Conservation (phyloP, 2,113 vertebrate species). For the Sturnus vulgaris region DNA sequence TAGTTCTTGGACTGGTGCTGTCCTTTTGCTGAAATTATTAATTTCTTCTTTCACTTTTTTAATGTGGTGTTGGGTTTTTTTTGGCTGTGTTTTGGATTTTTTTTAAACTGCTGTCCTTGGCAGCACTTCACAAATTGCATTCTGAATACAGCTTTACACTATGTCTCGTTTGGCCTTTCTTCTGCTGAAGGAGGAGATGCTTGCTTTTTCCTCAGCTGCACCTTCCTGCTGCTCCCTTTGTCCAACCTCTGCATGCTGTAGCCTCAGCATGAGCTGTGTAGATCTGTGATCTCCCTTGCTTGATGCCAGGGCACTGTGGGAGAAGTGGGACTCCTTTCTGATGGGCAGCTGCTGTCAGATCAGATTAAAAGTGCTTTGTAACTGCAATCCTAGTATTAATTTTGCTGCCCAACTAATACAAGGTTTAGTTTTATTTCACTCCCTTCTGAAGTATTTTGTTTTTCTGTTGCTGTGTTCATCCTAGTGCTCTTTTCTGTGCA, state of each 20-base stretch:
- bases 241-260: fast-evolving
- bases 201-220: background rate
- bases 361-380: background rate
- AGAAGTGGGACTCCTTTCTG: background rate
- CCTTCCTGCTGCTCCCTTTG: background rate
- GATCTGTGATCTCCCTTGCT: fast-evolving
- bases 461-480: background rate
- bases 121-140: background rate
- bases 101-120: background rate
- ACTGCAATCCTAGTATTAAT: background rate
- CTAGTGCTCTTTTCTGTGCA: background rate
- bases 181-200: background rate
- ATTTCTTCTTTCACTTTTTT: background rate
- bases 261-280: background rate
- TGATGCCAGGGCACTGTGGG: fast-evolving
- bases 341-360: background rate
- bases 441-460: background rate
- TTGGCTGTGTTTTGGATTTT: background rate
- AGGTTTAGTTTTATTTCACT: background rate
- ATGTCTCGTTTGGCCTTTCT: background rate
- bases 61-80: background rate
- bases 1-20: background rate
- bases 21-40: background rate
- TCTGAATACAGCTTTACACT: background rate
- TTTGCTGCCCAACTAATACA: background rate